Percentiles rank a stretch among this genome's conserved stretches.
phyloP scores from a whole-genome alignment of 2,113 vertebrate species.

The Lepus timidus region DNA sequence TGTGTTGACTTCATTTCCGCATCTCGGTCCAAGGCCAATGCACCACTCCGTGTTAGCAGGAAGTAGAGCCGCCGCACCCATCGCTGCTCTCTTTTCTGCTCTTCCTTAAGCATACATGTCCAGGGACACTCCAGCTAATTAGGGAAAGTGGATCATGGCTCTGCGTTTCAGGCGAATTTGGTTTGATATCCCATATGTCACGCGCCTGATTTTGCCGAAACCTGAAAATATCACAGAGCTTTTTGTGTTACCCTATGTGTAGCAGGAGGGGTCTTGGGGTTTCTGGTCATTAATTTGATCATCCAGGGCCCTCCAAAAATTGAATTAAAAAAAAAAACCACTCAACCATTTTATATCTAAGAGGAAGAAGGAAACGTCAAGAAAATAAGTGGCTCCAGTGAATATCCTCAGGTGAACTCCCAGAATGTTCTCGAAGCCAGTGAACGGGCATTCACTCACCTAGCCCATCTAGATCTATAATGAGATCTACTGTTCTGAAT shows the following conservation, averaged over 20 bases:
- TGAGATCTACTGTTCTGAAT: background rate
- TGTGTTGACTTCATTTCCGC: background rate
- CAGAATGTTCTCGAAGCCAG: constrained; percentile 23
- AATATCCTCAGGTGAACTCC: background rate
- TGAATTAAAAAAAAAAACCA: background rate
- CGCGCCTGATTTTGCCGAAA: background rate
- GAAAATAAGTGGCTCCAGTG: background rate
- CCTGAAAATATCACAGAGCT: background rate
- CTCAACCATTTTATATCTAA: background rate
- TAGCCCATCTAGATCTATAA: background rate
- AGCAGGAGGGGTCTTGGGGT: accelerated
- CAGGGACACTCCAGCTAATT: background rate
- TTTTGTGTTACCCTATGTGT: accelerated
- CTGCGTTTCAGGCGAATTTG: background rate
- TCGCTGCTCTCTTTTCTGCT: background rate
- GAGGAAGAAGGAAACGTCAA: background rate
- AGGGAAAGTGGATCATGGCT: background rate
- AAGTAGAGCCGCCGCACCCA: too few relatives aligned
- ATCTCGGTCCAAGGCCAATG: accelerated
- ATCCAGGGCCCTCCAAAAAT: background rate
- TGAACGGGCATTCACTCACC: accelerated
- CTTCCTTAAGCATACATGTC: background rate
- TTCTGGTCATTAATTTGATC: too few relatives aligned
- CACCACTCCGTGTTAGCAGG: too few relatives aligned
- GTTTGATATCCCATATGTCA: accelerated